Conservation (phyloP, 2,797 vertebrate genomes). For the Gobio occitaniae region DNA sequence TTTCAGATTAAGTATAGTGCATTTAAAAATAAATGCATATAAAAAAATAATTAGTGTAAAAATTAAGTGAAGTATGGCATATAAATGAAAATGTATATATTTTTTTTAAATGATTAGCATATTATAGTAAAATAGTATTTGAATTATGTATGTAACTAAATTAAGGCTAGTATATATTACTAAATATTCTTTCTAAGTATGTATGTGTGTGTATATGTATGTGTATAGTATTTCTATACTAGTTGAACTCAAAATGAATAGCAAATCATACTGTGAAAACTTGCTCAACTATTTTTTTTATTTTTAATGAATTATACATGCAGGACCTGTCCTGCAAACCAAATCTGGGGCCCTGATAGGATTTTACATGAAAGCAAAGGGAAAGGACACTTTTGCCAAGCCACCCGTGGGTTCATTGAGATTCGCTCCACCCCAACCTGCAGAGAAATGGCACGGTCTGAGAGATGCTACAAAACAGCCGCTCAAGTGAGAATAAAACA, state of each 20-base stretch:
- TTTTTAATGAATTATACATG: neutral
- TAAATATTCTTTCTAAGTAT: too few species aligned
- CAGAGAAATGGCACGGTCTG: constrained; percentile 79
- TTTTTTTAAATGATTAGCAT: too few species aligned
- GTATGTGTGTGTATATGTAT: too few species aligned
- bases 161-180: too few species aligned
- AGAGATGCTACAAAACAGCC: constrained; percentile 82
- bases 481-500: constrained; percentile 74
- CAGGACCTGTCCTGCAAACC: constrained; percentile 55
- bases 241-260: neutral
- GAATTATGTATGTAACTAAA: too few species aligned
- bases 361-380: constrained; percentile 72
- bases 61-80: too few species aligned
- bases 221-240: neutral
- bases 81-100: neutral
- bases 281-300: neutral
- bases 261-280: neutral
- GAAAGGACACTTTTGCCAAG: constrained; percentile 79
- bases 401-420: constrained; percentile 83
- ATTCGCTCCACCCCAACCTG: constrained; percentile 77
- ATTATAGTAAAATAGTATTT: neutral
- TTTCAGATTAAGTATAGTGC: neutral
- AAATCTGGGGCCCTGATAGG: constrained; percentile 68
- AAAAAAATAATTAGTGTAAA: neutral
- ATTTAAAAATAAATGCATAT: neutral